Evolutionary conservation across 2,113 vertebrate genomes (phyloP), one percentile per base, ranked within the genome.

Genomic region (Anseranas semipalmata): DNA sequence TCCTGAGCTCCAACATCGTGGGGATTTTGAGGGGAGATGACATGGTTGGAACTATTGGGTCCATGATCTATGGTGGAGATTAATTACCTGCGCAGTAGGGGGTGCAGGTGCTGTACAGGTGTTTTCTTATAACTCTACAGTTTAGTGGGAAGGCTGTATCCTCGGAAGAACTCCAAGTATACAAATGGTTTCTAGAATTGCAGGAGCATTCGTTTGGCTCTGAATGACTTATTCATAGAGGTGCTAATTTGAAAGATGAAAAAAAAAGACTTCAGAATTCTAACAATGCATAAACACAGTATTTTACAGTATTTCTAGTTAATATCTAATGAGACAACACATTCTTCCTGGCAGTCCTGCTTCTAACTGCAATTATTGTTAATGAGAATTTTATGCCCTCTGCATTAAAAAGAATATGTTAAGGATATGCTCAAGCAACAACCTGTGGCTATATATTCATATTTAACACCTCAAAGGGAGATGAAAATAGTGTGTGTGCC

Each of bases 311-410:
- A 84, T 86, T 88, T 95, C 46, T 66, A 72, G 89, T 95, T 94
- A 96, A 92, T 88, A 92, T 75, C 80, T 96, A 93, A 88, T 96
- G 76, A 93, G 88, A 74, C 7, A 95, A 78, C 65, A 48, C 52
- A 72, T 65, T 43, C 39, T 97, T 90, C 88, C 83, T 86, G 73
- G 80, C 83, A 90, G 95, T 90, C 65, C 39, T 84, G 22, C 55
- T 96, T 95, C 81, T 90, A 90, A 75, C 53, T 90, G 56, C 88
- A 93, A 1, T 96, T 94, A 94, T 37, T 71, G 50, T 78, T 96
- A 93, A 96, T 96, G 85, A 94, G 87, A 86, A 88, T 93, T 94
- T 87, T 85, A 91, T 85, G 75, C 45, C 63, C 55, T 66, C 71
- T 90, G 41, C 87, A 66, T 93, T 94, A 83, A 83, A 87, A 95